Evolutionary conservation across 2,888 invertebrate genomes (phyloP), one percentile per base, ranked within the genome.

Genomic region (Cosmia trapezina): DNA sequence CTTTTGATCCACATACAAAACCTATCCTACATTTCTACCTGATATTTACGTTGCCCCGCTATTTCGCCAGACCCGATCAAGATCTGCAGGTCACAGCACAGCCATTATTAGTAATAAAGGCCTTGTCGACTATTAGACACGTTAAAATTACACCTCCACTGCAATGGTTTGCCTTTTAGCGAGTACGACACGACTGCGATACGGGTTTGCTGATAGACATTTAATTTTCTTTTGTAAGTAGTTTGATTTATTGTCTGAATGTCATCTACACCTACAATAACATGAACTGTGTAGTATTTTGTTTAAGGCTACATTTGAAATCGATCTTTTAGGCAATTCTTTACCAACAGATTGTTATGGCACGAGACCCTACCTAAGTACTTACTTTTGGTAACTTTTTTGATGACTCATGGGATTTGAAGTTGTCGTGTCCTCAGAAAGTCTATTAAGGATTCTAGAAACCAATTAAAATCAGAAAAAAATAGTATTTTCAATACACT

Each of bases 81-180:
- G 83, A 86, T 86, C 80, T 79, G 63, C 78, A 66, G 80, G 78
- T 81, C 81, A 80, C 61, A 19, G 70, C 78, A 67, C 80, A 65
- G 76, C 85, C 76, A 89, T 88, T 87, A 89, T 87, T 81, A 84
- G 85, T 86, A 90, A 89, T 89, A 88, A 83, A 86, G 76, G 86
- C 84, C 86, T 77, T 88, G 89, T 89, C 87, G 89, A 81, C 89
- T 88, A 90, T 91, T 91, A 90, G 85, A 89, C 85, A 89, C 86
- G 88, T 92, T 91, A 88, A 90, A 92, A 92, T 92, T 91, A 91
- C 89, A 91, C 90, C 91, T 89, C 86, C 73, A 80, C 77, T 87
- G 88, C 86, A 87, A 85, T 80, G 76, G 70, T 22, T 7, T 8
- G 62, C 12, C 47, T 33, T 67, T 85, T 81, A 72, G 9, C 0